Evolutionary conservation across 2,888 invertebrate genomes (phyloP).

Genomic region (Dicyrtoma fusca): DNA sequence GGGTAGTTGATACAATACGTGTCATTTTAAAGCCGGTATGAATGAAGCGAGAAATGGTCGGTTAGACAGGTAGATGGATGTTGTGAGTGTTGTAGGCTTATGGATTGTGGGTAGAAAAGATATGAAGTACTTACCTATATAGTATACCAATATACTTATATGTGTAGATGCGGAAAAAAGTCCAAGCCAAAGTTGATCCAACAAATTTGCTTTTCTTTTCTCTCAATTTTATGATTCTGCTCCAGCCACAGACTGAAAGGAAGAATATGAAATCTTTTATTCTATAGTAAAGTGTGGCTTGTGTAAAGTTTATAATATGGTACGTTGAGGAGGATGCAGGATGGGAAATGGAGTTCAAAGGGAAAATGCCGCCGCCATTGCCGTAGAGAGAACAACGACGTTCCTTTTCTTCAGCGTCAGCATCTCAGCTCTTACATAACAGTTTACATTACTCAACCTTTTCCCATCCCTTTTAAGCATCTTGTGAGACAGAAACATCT

Average conservation of each 20-base stretch:
- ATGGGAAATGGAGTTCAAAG: constrained; percentile 36
- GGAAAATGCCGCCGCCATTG: constrained; percentile 32
- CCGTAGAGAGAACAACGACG: constrained; percentile 27
- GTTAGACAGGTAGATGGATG: too few species aligned
- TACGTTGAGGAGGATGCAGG: constrained; percentile 14
- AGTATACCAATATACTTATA: too few species aligned
- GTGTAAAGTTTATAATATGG: constrained; percentile 29
- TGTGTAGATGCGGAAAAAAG: background rate
- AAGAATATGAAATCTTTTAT: constrained; percentile 31
- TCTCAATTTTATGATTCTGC: constrained; percentile 30
- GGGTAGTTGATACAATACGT: too few species aligned
- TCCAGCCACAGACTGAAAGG: constrained; percentile 18
- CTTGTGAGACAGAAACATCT: constrained; percentile 10
- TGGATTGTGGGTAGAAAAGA: background rate
- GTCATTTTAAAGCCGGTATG: too few species aligned
- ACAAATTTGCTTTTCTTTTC: constrained; percentile 32
- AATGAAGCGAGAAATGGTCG: too few species aligned
- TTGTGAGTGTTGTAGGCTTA: too few species aligned
- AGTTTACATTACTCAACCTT: constrained; percentile 33
- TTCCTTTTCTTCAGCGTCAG: constrained; percentile 20
- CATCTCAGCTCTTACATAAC: constrained; percentile 17
- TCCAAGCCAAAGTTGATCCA: constrained; percentile 27
- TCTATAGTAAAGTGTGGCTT: constrained; percentile 25
- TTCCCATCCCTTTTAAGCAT: constrained; percentile 27
- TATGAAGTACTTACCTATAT: background rate